Evolutionary conservation across 2,888 invertebrate genomes (phyloP), one percentile per base, ranked within the genome.

Genomic region (Didymodactylos carnosus): DNA sequence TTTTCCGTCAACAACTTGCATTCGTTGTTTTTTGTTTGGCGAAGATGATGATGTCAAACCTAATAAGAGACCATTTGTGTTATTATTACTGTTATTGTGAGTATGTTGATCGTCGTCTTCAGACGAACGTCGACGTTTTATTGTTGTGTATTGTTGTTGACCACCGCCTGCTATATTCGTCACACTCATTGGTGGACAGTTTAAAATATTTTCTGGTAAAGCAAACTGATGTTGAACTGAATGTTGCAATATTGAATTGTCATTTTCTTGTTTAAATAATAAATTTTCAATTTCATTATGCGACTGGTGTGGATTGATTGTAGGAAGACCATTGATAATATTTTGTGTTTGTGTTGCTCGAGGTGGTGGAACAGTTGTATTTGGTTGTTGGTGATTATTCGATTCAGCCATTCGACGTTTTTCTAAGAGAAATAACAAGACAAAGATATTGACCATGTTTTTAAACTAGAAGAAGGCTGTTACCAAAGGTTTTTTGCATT

Each of bases 261-360:
- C 62, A 14, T 19, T 29, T 35, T 62, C 62, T 8, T 62, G 62
- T 62, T 62, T 62, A 35, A 62, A 62, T n/a, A 62, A 35, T 27
- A 62, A 25, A 35, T 62, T 62, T 62, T 62, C 62, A n/a, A 62
- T 62, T 62, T 62, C 62, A 62, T 62, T 62, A 62, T 62, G 62
- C 11, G 62, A 35, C n/a, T n/a, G n/a, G n/a, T n/a, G n/a, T n/a
- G n/a, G n/a, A n/a, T n/a, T n/a, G n/a, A n/a, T n/a, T 62, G 62
- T 19, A n/a, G 35, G 29, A 10, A 62, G 13, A 62, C 62, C 62
- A 62, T 62, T 62, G 11, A 62, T 35, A 7, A 62, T 19, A 62
- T 35, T 7, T 10, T 8, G 29, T 62, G 35, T 19, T 35, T 29
- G 14, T 62, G 62, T 19, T 35, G 16, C 35, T n/a, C 62, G 62